Base-by-base conservation (phyloP, 2,888 invertebrate genomes). In the Esperia sulphurella region DNA sequence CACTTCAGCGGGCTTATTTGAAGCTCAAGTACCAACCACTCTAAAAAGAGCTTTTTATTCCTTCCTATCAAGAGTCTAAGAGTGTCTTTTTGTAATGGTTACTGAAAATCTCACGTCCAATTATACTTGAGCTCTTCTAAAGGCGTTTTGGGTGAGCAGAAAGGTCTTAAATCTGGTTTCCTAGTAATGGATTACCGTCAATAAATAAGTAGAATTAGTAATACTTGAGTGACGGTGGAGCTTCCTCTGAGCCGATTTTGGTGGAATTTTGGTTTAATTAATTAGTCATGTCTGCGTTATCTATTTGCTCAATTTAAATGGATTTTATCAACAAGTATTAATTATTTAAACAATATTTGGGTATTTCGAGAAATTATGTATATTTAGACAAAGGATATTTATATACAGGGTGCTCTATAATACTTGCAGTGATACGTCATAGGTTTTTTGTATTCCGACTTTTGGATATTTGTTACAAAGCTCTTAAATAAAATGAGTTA, bases 121-220 rank as follows among this genome's bases (percentile, higher is more conserved):
- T 63, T 54, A 58, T 42, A 43, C 12, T 14, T 45, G 71, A 66
- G 42, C 69, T 63, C 37, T 53, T 49, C 55, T 47, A 41, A 48
- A 52, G 28, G 41, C 48, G 45, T 40, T 28, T 45, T 13, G 21
- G 44, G 35, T 30, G 37, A 21, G 28, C 49, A 45, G 14, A 49
- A 28, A 48, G 72, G 45, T 66, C 63, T 64, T 41, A 14, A 37
- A 14, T 12, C 28, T 65, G 73, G 74, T 60, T 59, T 51, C 52
- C 54, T 61, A 61, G 63, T 76, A 75, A 83, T 75, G 72, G 81
- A 84, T 83, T 80, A 82, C 65, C 71, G 63, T 80, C 75, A 82
- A 83, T 84, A 82, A 83, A 85, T 83, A 81, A 83, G 75, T 71
- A 75, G 75, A 70, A 77, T 81, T 74, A 75, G 69, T 71, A 72